Conservation (phyloP, 2,888 invertebrate species). For the Hypolimnas misippus region DNA sequence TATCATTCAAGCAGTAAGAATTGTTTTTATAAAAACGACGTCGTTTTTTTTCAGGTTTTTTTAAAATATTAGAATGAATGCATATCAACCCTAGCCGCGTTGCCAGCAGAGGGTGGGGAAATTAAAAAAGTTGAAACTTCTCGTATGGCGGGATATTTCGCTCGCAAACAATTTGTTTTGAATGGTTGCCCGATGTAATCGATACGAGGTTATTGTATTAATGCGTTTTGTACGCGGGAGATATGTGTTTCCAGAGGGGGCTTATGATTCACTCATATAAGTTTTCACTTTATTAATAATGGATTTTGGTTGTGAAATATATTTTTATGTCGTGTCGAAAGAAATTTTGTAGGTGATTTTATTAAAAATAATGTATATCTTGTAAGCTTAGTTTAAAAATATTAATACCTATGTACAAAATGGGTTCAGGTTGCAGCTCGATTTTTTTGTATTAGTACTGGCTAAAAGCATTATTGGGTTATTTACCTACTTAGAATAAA, state of each 20-base stretch:
- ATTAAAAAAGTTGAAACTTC: conserved; percentile 76
- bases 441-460: too few species aligned
- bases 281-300: not conserved
- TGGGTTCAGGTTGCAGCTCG: too few species aligned
- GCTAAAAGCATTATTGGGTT: too few species aligned
- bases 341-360: too few species aligned
- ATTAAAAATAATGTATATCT: not conserved
- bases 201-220: conserved; percentile 42
- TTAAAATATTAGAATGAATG: too few species aligned
- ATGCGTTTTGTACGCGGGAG: conserved; percentile 22
- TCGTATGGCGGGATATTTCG: conserved; percentile 40
- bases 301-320: not conserved
- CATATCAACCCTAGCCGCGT: conserved; percentile 18
- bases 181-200: conserved; percentile 42
- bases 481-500: too few species aligned
- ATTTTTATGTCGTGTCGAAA: not conserved
- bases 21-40: too few species aligned
- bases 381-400: too few species aligned
- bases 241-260: not conserved
- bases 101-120: conserved; percentile 50
- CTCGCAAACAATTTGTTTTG: conserved; percentile 45
- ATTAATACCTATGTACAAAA: too few species aligned
- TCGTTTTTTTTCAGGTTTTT: too few species aligned
- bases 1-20: too few species aligned
- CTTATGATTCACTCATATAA: not conserved